phyloP scores from a whole-genome alignment of 2,797 vertebrate genomes.

The Yasuhikotakia modesta region DNA sequence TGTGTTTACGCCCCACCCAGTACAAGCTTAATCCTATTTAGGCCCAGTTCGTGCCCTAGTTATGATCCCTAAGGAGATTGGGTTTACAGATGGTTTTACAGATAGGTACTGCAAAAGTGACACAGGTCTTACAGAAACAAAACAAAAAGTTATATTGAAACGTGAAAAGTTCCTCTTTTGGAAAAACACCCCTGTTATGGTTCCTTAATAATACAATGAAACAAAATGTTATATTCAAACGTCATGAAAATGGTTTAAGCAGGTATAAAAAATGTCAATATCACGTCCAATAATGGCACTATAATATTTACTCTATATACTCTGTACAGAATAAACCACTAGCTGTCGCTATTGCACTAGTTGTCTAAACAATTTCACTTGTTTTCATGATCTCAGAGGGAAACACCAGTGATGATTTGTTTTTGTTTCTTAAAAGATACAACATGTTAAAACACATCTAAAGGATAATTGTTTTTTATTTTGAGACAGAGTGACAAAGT shows the following conservation, averaged over 20 bases:
- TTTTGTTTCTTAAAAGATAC: background rate
- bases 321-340: slow-evolving; percentile 20
- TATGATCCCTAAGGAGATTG: background rate
- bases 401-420: background rate
- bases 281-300: no score
- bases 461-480: slow-evolving; percentile 74
- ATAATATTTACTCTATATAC: background rate
- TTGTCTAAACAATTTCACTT: background rate
- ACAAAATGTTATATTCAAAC: background rate
- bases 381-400: background rate
- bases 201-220: background rate
- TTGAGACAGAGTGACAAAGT: slow-evolving; percentile 74
- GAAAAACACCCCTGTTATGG: background rate
- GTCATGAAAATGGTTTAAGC: background rate
- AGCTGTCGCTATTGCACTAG: slow-evolving; percentile 50
- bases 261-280: no score
- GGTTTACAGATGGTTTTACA: no score
- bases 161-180: background rate
- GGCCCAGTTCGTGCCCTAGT: background rate
- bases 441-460: background rate
- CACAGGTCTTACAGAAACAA: background rate
- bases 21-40: slow-evolving; percentile 31
- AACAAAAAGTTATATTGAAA: background rate
- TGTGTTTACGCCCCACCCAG: slow-evolving; percentile 59
- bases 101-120: background rate